phyloP scores from a whole-genome alignment of 2,888 invertebrate genomes.

The Drosophila austrosaltans region DNA sequence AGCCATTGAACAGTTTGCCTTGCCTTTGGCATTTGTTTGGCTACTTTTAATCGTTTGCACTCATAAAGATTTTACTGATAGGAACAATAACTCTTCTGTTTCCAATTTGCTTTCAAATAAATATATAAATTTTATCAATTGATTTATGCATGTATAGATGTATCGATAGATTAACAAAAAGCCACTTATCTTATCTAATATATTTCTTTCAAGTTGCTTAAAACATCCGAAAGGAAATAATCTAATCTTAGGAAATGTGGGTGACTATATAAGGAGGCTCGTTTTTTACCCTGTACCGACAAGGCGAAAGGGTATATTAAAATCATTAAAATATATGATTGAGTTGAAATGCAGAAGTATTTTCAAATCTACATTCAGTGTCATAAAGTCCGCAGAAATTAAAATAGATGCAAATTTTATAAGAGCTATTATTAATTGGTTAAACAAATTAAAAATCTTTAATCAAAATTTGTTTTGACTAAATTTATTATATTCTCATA shows the following conservation, averaged over 20 bases:
- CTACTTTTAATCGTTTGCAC: neutral
- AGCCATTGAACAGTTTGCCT: neutral
- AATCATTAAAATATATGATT: too few relatives aligned
- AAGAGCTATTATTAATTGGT: too few relatives aligned
- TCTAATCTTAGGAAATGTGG: neutral
- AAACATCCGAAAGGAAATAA: neutral
- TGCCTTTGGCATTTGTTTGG: neutral
- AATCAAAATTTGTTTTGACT: too few relatives aligned
- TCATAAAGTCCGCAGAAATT: too few relatives aligned
- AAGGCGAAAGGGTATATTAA: too few relatives aligned
- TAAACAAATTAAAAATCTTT: too few relatives aligned
- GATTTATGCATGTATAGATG: neutral
- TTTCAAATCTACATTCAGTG: too few relatives aligned
- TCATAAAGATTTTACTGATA: constrained; percentile 4
- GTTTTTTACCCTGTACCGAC: too few relatives aligned
- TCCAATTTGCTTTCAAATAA: neutral
- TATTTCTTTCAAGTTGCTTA: neutral
- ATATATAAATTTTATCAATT: neutral
- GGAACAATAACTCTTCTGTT: neutral
- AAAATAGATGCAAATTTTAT: too few relatives aligned
- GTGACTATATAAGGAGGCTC: too few relatives aligned
- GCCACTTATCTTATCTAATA: neutral
- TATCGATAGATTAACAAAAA: neutral
- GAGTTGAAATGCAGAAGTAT: too few relatives aligned
- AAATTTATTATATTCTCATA: too few relatives aligned